Conservation (phyloP, 2,888 invertebrate genomes). For the Melanostoma scalare region DNA sequence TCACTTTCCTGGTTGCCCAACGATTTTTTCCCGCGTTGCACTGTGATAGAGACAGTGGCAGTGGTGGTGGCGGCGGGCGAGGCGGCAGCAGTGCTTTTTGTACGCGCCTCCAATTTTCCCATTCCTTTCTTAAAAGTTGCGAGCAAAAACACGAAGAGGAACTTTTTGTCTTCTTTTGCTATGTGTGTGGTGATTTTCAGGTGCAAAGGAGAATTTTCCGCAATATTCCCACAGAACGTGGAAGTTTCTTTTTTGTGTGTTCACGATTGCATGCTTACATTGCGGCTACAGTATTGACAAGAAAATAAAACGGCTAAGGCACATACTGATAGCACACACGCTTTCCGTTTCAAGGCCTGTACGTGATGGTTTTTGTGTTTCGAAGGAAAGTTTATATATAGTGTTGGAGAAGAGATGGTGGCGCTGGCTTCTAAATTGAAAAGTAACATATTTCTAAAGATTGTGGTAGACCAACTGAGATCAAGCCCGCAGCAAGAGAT, state of each 20-base stretch:
- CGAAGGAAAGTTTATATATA: conserved; percentile 3
- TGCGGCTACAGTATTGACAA: conserved; percentile 72
- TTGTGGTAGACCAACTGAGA: too few relatives aligned
- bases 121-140: conserved; percentile 2
- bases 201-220: conserved; percentile 70
- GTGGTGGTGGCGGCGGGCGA: conserved; percentile 7
- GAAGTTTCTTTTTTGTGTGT: conserved; percentile 68
- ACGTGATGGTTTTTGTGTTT: conserved; percentile 54
- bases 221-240: conserved; percentile 70
- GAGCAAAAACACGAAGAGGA: conserved; percentile 49
- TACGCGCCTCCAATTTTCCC: conserved; percentile 31
- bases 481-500: too few relatives aligned
- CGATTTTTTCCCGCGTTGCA: conserved; percentile 60
- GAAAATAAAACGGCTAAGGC: conserved; percentile 71
- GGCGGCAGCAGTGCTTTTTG: conserved; percentile 22
- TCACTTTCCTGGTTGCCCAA: conserved; percentile 73
- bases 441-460: background rate
- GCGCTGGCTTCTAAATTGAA: background rate
- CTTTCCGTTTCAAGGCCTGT: conserved; percentile 40
- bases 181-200: conserved; percentile 51
- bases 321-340: conserved; percentile 28
- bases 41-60: conserved; percentile 29
- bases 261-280: conserved; percentile 72
- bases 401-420: background rate
- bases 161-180: conserved; percentile 55